Percentiles rank a stretch among this genome's conserved stretches.
These are phyloP conservation scores for Platycercus adscitus DNA, from an alignment of 2,113 vertebrate genomes.

Conservation along the genomic window DNA sequence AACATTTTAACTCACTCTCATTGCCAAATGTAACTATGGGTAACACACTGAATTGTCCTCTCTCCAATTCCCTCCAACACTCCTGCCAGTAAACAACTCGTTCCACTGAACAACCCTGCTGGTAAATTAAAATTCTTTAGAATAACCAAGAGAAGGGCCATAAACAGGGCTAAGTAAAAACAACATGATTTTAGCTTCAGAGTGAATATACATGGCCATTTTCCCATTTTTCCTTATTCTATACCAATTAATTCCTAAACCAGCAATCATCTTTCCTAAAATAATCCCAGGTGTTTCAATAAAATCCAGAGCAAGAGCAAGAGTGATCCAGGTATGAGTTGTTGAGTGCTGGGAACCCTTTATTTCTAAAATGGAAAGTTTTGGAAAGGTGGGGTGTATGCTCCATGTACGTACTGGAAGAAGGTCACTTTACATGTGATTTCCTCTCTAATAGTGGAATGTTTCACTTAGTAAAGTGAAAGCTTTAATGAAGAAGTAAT, in stretches of 20 bases:
- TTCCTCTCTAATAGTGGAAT: neutral
- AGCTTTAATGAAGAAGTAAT: conserved; percentile 26
- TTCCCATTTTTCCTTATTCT: neutral
- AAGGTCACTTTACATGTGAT: neutral
- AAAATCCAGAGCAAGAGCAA: neutral
- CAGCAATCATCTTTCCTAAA: neutral
- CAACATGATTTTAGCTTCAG: conserved; percentile 16
- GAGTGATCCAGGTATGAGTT: neutral
- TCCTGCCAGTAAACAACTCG: neutral
- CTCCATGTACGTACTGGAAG: neutral
- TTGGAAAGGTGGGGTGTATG: neutral
- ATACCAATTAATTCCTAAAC: neutral
- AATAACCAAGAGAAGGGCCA: neutral
- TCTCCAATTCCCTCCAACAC: neutral
- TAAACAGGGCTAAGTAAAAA: neutral
- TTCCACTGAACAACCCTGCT: neutral
- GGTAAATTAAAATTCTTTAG: neutral
- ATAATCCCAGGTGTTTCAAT: neutral
- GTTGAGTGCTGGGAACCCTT: neutral
- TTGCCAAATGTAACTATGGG: neutral
- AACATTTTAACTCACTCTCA: neutral
- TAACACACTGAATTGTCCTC: neutral
- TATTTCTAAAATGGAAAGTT: neutral
- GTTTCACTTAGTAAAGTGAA: neutral
- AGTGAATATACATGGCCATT: neutral